A percentile compares a stretch with the other conserved stretches of the same genome.
Evolutionary conservation across 2,888 invertebrate genomes (phyloP).

Genomic region (Adelphocoris suturalis): DNA sequence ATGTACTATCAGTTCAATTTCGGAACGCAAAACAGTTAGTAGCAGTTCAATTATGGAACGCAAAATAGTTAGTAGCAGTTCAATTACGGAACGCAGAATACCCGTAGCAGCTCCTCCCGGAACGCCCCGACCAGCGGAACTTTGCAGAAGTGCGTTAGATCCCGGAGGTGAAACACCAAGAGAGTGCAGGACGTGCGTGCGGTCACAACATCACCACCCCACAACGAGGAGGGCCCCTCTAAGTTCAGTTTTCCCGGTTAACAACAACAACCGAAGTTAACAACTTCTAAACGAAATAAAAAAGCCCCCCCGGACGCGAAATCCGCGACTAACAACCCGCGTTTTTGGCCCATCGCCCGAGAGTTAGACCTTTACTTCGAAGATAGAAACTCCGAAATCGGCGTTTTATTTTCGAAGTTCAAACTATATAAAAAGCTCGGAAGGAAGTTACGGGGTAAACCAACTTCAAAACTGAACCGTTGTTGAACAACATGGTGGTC

Average conservation of each 20-base stretch:
- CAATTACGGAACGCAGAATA: neutral
- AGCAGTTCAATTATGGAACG: no score
- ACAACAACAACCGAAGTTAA: slow-evolving; percentile 39
- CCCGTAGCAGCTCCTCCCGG: neutral
- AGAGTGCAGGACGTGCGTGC: slow-evolving; percentile 59
- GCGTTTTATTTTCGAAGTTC: neutral
- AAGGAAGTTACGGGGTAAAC: neutral
- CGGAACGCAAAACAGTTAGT: no score
- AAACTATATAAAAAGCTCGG: no score
- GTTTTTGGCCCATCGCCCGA: neutral
- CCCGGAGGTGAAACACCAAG: slow-evolving; percentile 60
- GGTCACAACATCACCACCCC: slow-evolving; percentile 63
- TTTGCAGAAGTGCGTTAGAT: slow-evolving; percentile 67
- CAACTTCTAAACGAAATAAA: neutral
- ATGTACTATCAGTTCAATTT: no score
- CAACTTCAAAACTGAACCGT: slow-evolving; percentile 66
- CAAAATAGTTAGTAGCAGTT: neutral
- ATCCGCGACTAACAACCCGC: neutral
- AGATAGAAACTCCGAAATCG: neutral
- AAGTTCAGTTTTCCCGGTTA: slow-evolving; percentile 44
- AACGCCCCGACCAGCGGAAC: neutral
- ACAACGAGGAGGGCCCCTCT: slow-evolving; percentile 60
- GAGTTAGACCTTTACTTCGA: neutral
- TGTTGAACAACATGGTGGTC: slow-evolving; percentile 73
- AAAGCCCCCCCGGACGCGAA: neutral